These are phyloP conservation scores for Drosophila quadrilineata DNA, from an alignment of 1,140 invertebrate genomes.

Conservation along the genomic window DNA sequence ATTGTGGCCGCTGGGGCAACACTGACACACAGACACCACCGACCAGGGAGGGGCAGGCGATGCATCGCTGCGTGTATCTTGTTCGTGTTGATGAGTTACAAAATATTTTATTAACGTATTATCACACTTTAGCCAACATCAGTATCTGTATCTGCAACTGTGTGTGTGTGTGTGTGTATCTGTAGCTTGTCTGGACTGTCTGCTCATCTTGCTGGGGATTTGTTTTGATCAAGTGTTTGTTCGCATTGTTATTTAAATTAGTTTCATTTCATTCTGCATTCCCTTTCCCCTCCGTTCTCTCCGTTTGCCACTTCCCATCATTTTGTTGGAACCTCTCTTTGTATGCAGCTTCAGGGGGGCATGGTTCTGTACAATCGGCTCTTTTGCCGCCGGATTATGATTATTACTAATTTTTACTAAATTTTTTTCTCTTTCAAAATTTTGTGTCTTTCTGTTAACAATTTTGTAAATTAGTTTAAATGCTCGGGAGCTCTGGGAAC, in stretches of 20 bases:
- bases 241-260: conserved; percentile 77
- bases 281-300: conserved; percentile 8
- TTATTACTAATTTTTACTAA: conserved; percentile 71
- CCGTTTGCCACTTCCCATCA: conserved; percentile 8
- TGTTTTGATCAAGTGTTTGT: conserved; percentile 79
- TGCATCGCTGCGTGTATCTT: conserved; percentile 29
- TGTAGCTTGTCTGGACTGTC: conserved; percentile 13
- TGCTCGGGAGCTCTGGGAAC: conserved; percentile 16
- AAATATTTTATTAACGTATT: conserved; percentile 81
- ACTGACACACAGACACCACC: no score
- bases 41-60: no score
- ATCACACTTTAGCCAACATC: conserved; percentile 67
- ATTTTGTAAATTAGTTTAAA: conserved; percentile 75
- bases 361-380: conserved; percentile 17
- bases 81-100: conserved; percentile 77
- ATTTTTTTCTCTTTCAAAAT: conserved; percentile 20
- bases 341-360: neutral
- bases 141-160: neutral
- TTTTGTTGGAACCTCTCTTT: no score
- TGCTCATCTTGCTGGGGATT: conserved; percentile 56
- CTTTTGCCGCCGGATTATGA: conserved; percentile 60
- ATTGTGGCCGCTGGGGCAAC: conserved; percentile 50
- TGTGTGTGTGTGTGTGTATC: conserved; percentile 8
- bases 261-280: conserved; percentile 66
- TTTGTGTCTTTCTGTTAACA: conserved; percentile 14